Percentiles rank a stretch among this genome's conserved stretches.
phyloP scores from a whole-genome alignment of 2,113 vertebrate genomes.

The Ammospiza caudacuta region DNA sequence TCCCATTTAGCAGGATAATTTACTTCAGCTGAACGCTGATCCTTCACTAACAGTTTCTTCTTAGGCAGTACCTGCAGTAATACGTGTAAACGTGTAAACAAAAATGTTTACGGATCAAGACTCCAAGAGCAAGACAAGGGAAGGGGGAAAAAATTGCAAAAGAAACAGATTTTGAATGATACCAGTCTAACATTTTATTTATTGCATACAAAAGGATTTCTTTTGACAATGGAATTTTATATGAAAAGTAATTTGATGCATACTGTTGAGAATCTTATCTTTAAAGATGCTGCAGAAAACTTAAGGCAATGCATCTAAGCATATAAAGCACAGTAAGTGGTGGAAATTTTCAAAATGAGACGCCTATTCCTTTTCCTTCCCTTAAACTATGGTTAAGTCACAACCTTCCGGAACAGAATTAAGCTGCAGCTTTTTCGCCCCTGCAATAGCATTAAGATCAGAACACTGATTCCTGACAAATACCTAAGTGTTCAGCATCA shows the following conservation, averaged over 20 bases:
- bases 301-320: slow-evolving; percentile 71
- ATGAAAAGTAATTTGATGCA: slow-evolving; percentile 66
- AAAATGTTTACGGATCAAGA: neutral
- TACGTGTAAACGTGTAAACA: accelerated
- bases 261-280: slow-evolving; percentile 58
- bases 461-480: slow-evolving; percentile 49
- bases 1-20: neutral
- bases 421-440: slow-evolving; percentile 38
- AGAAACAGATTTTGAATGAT: slow-evolving; percentile 26
- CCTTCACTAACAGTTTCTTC: neutral
- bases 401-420: slow-evolving; percentile 20
- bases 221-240: slow-evolving; percentile 63
- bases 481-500: slow-evolving; percentile 52
- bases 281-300: slow-evolving; percentile 62
- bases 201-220: slow-evolving; percentile 71
- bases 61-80: neutral
- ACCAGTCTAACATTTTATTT: slow-evolving; percentile 67
- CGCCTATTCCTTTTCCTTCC: slow-evolving; percentile 40
- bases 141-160: neutral
- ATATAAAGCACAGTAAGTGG: slow-evolving; percentile 69
- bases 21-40: neutral
- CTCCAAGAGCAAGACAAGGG: neutral
- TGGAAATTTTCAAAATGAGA: slow-evolving; percentile 47
- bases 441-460: slow-evolving; percentile 46
- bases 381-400: neutral